A percentile compares a stretch with the other conserved stretches of the same genome.
phyloP scores from a whole-genome alignment of 2,113 vertebrate genomes.

The Ahaetulla prasina region DNA sequence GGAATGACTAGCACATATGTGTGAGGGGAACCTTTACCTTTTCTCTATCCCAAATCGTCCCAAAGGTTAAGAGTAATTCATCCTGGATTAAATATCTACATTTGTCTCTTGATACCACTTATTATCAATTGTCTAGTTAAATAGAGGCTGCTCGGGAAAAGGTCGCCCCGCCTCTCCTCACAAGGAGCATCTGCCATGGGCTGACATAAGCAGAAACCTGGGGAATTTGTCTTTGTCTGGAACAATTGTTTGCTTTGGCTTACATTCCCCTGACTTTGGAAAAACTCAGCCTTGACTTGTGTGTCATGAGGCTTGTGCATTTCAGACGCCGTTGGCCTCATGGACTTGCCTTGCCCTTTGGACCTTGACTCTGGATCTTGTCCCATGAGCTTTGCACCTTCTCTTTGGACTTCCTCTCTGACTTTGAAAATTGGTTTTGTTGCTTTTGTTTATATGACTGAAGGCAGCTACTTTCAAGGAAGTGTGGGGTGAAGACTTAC shows the following conservation, averaged over 20 bases:
- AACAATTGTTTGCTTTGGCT: not conserved
- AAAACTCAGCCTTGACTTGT: not conserved
- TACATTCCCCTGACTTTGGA: no score
- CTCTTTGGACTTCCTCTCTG: not conserved
- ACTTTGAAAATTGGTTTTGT: not conserved
- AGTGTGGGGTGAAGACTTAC: not conserved
- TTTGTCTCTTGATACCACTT: no score
- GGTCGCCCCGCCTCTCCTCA: no score
- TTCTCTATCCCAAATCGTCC: no score
- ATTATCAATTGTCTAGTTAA: no score
- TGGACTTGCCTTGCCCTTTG: not conserved
- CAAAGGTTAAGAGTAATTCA: no score
- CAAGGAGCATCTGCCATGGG: no score
- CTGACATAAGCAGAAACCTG: no score
- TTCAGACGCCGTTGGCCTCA: not conserved
- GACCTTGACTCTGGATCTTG: not conserved
- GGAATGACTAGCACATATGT: no score
- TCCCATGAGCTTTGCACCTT: not conserved
- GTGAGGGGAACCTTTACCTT: no score
- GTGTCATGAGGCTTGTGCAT: not conserved
- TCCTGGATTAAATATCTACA: no score
- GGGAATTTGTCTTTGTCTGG: not conserved
- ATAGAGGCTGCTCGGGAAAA: no score
- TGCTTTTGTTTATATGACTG: not conserved
- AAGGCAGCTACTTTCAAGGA: not conserved